A percentile compares a stretch with the other conserved stretches of the same genome.
Conservation (phyloP, 2,113 vertebrate genomes). For the Syngnathoides biaculeatus region DNA sequence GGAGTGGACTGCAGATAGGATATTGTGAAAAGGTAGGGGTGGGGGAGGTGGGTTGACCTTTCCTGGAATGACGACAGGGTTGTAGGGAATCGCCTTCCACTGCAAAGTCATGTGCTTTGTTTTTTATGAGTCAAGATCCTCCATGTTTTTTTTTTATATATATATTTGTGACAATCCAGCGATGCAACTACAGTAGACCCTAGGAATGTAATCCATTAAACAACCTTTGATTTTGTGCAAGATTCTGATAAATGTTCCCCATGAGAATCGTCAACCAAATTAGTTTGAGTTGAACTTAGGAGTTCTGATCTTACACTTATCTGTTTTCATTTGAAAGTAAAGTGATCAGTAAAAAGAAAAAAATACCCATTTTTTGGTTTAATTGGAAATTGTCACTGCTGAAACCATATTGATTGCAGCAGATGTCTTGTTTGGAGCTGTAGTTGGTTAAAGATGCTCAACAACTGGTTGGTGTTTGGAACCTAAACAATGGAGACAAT, state of each 20-base stretch:
- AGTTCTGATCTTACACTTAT: not conserved
- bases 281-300: not conserved
- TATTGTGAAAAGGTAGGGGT: conserved; percentile 11
- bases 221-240: not conserved
- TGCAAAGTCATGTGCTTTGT: conserved; percentile 28
- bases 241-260: no score
- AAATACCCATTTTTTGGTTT: not conserved
- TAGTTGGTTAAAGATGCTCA: not conserved
- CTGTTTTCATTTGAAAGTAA: not conserved
- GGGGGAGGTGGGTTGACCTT: conserved; percentile 6
- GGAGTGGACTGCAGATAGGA: conserved; percentile 30
- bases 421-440: not conserved
- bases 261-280: not conserved
- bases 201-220: not conserved
- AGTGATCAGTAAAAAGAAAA: not conserved
- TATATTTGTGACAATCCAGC: not conserved
- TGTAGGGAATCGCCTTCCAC: conserved; percentile 27
- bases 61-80: conserved; percentile 33
- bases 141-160: conserved; percentile 5
- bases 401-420: not conserved
- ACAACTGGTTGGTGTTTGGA: not conserved
- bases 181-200: not conserved
- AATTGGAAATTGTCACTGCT: no score
- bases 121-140: conserved; percentile 18
- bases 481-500: not conserved